Conservation (phyloP, 1,140 invertebrate species). For the Sycophila sp. region DNA sequence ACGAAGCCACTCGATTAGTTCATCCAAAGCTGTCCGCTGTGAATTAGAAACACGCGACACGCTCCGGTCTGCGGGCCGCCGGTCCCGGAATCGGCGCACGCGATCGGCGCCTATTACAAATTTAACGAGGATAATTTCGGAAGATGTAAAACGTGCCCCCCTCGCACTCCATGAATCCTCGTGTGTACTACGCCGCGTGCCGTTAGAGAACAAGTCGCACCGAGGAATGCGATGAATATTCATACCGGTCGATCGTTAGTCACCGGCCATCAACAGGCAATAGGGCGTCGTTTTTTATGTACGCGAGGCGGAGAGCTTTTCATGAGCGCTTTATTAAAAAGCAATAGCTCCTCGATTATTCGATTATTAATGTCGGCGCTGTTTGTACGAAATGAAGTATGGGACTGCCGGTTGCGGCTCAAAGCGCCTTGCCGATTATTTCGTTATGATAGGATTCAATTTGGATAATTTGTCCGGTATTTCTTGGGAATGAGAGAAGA, state of each 20-base stretch:
- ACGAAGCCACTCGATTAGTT: not conserved
- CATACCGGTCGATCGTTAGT: too few relatives aligned
- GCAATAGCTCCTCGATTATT: not conserved
- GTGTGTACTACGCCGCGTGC: not conserved
- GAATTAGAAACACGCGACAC: conserved; percentile 2
- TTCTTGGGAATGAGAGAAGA: not conserved
- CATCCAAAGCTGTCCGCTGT: not conserved
- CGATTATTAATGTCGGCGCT: not conserved
- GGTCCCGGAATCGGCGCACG: not conserved
- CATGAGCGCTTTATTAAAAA: not conserved
- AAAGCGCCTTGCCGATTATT: not conserved
- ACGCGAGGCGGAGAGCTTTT: not conserved
- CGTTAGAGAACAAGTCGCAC: too few relatives aligned
- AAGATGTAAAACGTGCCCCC: conserved; percentile 28
- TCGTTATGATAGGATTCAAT: too few relatives aligned
- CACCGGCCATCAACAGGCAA: too few relatives aligned
- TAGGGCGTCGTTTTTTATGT: not conserved
- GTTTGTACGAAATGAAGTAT: not conserved
- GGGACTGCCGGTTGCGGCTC: not conserved
- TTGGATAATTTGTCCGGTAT: not conserved
- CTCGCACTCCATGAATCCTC: conserved; percentile 18
- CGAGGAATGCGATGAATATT: conserved; percentile 20
- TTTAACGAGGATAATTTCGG: conserved; percentile 8
- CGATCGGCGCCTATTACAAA: conserved; percentile 12
- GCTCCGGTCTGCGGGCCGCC: not conserved